Percentiles rank a stretch among this genome's conserved stretches.
These are phyloP conservation scores for Liopterus haemorrhoidalis DNA, from an alignment of 2,888 invertebrate species.

Conservation along the genomic window DNA sequence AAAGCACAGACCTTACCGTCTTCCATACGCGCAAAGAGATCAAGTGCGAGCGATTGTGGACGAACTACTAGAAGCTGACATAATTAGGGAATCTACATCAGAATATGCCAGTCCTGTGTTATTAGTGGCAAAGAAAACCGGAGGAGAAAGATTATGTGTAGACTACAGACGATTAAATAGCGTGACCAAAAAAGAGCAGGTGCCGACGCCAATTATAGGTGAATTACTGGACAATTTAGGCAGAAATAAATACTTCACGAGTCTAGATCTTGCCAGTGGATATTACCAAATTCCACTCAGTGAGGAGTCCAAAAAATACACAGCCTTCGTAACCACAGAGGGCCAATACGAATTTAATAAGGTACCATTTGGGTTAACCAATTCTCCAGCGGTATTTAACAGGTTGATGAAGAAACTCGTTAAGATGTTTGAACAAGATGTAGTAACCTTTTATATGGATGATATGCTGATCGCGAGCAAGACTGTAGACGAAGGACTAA, in stretches of 20 bases:
- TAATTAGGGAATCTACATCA: conserved; percentile 27
- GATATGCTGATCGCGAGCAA: conserved; percentile 33
- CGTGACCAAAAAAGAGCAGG: conserved; percentile 30
- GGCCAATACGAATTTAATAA: conserved; percentile 35
- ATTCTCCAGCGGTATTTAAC: conserved; percentile 41
- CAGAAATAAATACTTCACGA: conserved; percentile 29
- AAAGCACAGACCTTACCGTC: conserved; percentile 28
- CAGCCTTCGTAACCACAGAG: conserved; percentile 34
- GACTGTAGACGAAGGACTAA: conserved; percentile 17
- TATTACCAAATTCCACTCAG: conserved; percentile 33
- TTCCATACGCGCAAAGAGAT: too few species aligned
- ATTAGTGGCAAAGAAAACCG: conserved; percentile 26
- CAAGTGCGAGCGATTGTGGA: conserved; percentile 19
- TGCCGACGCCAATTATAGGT: conserved; percentile 32
- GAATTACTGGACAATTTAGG: conserved; percentile 30
- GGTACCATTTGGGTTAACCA: conserved; percentile 42
- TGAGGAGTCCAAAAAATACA: conserved; percentile 29
- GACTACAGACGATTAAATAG: conserved; percentile 33
- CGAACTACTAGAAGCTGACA: conserved; percentile 21
- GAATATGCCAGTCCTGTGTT: conserved; percentile 23
- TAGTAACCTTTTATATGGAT: too few species aligned
- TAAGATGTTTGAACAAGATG: too few species aligned
- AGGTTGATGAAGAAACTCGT: conserved; percentile 38
- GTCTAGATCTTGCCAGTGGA: conserved; percentile 31
- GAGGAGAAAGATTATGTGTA: conserved; percentile 23